Evolutionary conservation across 2,888 invertebrate genomes (phyloP).

Genomic region (Drosophila niveifrons): DNA sequence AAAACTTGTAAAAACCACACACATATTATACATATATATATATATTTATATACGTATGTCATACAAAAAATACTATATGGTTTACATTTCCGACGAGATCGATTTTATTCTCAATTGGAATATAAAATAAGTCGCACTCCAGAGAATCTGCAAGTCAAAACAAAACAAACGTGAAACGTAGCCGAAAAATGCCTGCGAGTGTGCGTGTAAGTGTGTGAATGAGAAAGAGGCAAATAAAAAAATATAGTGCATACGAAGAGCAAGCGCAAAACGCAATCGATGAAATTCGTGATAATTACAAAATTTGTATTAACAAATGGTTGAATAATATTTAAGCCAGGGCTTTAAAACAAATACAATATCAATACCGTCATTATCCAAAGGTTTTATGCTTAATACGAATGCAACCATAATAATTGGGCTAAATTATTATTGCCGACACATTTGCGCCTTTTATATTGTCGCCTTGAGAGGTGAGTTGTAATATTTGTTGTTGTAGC

Average conservation of each 20-base stretch:
- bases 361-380: background rate
- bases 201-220: slow-evolving; percentile 43
- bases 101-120: slow-evolving; percentile 37
- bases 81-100: slow-evolving; percentile 18
- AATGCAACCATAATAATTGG: slow-evolving; percentile 32
- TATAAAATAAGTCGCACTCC: slow-evolving; percentile 7
- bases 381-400: slow-evolving; percentile 4
- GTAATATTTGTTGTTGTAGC: slow-evolving; percentile 19
- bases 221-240: slow-evolving; percentile 45
- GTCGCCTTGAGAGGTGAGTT: slow-evolving; percentile 63
- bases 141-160: slow-evolving; percentile 54
- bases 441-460: slow-evolving; percentile 53
- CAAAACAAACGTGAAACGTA: slow-evolving; percentile 66
- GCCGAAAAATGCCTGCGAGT: slow-evolving; percentile 57
- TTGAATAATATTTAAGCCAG: slow-evolving; percentile 68
- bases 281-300: slow-evolving; percentile 68
- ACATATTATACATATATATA: slow-evolving; percentile 28
- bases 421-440: slow-evolving; percentile 39
- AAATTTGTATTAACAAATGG: slow-evolving; percentile 60
- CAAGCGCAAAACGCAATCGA: slow-evolving; percentile 61
- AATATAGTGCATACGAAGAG: slow-evolving; percentile 65
- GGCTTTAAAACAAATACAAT: slow-evolving; percentile 25
- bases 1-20: slow-evolving; percentile 68
- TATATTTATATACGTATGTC: slow-evolving; percentile 14
- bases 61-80: slow-evolving; percentile 16